Percentiles rank a stretch among this genome's conserved stretches.
Conservation (phyloP, 1,140 invertebrate genomes). For the Lordiphosa mommai region DNA sequence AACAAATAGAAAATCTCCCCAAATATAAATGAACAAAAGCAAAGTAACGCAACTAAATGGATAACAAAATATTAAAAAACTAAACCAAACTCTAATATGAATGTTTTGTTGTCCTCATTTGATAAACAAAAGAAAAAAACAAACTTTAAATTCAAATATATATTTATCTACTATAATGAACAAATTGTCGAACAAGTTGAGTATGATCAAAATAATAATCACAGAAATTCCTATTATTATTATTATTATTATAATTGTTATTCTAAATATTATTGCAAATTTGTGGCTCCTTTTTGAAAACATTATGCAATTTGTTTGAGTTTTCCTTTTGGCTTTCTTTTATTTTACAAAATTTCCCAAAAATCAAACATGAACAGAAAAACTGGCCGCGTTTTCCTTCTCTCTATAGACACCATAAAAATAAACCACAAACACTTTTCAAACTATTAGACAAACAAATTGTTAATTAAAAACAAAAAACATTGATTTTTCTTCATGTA, state of each 20-base stretch:
- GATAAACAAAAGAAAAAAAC: conserved; percentile 21
- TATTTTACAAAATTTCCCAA: conserved; percentile 33
- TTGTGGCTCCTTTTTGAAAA: conserved; percentile 1
- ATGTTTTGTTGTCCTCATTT: conserved; percentile 26
- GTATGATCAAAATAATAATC: conserved; percentile 61
- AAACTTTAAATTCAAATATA: conserved; percentile 38
- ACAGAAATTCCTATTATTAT: not conserved
- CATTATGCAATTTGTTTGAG: too few species aligned
- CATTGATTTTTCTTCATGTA: conserved; percentile 76
- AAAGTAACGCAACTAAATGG: conserved; percentile 48
- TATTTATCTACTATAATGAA: conserved; percentile 47
- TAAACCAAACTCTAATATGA: conserved; percentile 16
- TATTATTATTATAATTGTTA: not conserved
- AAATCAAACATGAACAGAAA: conserved; percentile 14
- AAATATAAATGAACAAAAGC: conserved; percentile 38
- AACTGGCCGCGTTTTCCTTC: conserved; percentile 22
- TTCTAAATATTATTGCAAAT: too few species aligned
- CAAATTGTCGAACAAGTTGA: conserved; percentile 71
- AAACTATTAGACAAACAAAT: conserved; percentile 33
- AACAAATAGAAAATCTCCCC: conserved; percentile 25
- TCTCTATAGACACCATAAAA: conserved; percentile 12
- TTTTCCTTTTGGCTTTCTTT: conserved; percentile 6
- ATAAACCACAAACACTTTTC: conserved; percentile 26
- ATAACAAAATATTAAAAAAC: conserved; percentile 42
- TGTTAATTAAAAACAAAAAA: conserved; percentile 34